These are phyloP conservation scores for Rugalucina vietnamica DNA, from an alignment of 2,888 invertebrate genomes.

Conservation along the genomic window DNA sequence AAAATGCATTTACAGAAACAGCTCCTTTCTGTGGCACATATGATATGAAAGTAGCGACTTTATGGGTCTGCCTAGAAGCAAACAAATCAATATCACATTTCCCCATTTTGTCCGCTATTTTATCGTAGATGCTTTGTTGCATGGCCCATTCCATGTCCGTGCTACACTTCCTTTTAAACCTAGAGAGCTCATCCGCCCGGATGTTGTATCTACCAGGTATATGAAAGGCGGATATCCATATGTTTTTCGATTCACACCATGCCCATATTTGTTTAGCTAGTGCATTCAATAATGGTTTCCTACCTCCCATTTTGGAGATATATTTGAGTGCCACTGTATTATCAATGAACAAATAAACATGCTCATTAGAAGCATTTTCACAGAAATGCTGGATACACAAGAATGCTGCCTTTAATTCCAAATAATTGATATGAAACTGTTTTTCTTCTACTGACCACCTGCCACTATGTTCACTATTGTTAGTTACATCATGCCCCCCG, in stretches of 20 bases:
- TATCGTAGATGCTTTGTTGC: slow-evolving; percentile 10
- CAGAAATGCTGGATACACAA: slow-evolving; percentile 14
- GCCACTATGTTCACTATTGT: neutral
- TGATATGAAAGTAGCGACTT: slow-evolving; percentile 40
- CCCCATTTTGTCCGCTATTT: neutral
- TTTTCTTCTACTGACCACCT: slow-evolving; percentile 39
- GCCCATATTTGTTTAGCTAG: slow-evolving; percentile 32
- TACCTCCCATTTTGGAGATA: slow-evolving; percentile 50
- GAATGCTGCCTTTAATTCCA: slow-evolving; percentile 41
- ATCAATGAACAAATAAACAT: slow-evolving; percentile 28
- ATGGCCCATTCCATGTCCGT: slow-evolving; percentile 55
- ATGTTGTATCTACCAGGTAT: slow-evolving; percentile 40
- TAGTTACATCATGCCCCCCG: neutral
- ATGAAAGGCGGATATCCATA: slow-evolving; percentile 37
- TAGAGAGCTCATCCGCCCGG: slow-evolving; percentile 40
- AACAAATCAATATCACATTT: slow-evolving; percentile 36
- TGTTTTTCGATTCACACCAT: slow-evolving; percentile 34
- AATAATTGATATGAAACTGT: slow-evolving; percentile 30
- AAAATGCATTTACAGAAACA: slow-evolving; percentile 48
- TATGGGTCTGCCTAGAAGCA: slow-evolving; percentile 46
- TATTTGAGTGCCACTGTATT: slow-evolving; percentile 49
- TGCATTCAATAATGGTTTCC: slow-evolving; percentile 18
- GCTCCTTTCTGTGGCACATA: slow-evolving; percentile 46
- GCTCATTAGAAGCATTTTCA: neutral
- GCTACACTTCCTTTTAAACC: slow-evolving; percentile 42